phyloP scores from a whole-genome alignment of 2,113 vertebrate species.

The Aptenodytes forsteri region DNA sequence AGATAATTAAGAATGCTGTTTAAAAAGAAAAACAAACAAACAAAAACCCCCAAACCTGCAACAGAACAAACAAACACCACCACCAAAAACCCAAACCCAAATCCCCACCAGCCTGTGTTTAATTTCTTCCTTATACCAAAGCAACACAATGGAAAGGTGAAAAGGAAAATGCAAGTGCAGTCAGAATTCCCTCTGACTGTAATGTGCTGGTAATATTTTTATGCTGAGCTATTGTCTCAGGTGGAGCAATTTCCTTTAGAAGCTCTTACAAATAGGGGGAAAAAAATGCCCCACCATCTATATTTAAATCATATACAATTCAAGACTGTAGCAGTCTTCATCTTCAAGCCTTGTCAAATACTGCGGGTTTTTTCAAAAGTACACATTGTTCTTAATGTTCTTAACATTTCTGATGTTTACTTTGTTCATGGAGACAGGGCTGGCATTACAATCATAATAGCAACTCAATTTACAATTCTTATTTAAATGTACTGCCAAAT shows the following conservation, averaged over 20 bases:
- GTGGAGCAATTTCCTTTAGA: not conserved
- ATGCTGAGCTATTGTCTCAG: not conserved
- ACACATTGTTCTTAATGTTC: not conserved
- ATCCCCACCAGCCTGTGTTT: not conserved
- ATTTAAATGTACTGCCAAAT: not conserved
- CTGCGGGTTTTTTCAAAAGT: not conserved
- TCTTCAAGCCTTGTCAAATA: not conserved
- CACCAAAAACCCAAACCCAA: not conserved
- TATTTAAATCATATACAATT: not conserved
- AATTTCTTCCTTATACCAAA: not conserved
- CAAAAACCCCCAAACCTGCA: fast-evolving
- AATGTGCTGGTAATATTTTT: not conserved
- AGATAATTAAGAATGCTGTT: not conserved
- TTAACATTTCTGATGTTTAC: not conserved
- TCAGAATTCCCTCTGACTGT: not conserved
- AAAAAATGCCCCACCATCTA: not conserved
- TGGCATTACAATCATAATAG: not conserved
- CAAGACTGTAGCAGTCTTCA: not conserved
- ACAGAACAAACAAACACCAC: not conserved
- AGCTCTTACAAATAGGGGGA: not conserved
- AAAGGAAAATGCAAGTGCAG: not conserved
- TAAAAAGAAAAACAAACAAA: not conserved
- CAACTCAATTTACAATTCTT: not conserved
- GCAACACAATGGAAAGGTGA: not conserved
- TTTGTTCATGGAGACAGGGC: not conserved